Percentiles rank a stretch among this genome's conserved stretches.
phyloP scores from a whole-genome alignment of 1,140 invertebrate genomes.

The Rhopalosiphum maidis region DNA sequence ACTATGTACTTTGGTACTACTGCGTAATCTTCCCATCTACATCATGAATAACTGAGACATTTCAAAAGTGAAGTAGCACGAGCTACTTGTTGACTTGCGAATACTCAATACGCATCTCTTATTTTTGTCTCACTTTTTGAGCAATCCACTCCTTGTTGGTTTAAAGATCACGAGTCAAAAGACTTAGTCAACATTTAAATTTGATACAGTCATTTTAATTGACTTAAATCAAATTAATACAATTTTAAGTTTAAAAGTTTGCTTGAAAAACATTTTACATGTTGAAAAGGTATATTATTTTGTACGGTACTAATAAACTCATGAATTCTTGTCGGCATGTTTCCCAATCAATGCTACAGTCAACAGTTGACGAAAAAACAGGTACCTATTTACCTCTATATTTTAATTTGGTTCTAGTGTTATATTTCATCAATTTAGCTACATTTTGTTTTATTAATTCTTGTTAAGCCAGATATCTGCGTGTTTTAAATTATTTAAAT shows the following conservation, averaged over 20 bases:
- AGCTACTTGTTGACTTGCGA: no score
- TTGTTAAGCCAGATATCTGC: neutral
- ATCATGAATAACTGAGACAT: no score
- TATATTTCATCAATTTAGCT: neutral
- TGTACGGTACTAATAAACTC: neutral
- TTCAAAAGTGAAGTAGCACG: no score
- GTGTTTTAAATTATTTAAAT: neutral
- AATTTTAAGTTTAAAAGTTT: neutral
- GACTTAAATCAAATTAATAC: no score
- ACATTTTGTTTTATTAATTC: neutral
- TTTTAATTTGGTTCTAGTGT: neutral
- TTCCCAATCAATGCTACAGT: conserved; percentile 10
- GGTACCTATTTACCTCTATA: neutral
- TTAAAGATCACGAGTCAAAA: no score
- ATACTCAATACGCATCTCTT: no score
- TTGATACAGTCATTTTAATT: neutral
- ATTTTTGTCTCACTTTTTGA: no score
- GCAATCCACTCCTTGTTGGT: no score
- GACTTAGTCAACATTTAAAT: neutral
- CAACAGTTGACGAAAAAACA: conserved; percentile 37
- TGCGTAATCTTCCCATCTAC: no score
- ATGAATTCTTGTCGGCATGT: neutral
- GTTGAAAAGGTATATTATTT: neutral
- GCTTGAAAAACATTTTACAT: neutral
- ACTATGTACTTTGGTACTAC: no score